These are phyloP conservation scores for Lissonota sp. DNA, from an alignment of 2,888 invertebrate genomes.

Conservation along the genomic window DNA sequence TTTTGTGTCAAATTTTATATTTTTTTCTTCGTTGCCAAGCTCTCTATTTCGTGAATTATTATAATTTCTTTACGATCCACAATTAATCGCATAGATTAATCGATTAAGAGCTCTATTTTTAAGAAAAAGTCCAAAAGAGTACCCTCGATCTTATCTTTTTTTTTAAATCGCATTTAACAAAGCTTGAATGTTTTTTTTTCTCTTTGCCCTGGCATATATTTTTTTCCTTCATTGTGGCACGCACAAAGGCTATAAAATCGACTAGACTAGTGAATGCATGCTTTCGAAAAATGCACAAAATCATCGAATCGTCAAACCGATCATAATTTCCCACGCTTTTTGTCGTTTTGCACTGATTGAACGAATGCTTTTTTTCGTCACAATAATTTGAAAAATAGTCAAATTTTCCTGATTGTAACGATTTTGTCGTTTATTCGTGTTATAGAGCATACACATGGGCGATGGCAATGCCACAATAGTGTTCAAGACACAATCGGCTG, in stretches of 20 bases:
- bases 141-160: too few species aligned
- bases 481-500: constrained; percentile 85
- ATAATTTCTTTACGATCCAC: background rate
- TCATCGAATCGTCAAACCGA: too few species aligned
- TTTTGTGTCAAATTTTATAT: constrained; percentile 17
- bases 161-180: too few species aligned
- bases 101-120: background rate
- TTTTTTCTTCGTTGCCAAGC: constrained; percentile 3
- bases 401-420: constrained; percentile 10
- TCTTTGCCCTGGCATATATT: too few species aligned
- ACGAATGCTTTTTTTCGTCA: constrained; percentile 16
- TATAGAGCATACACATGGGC: constrained; percentile 81
- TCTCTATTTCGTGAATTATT: background rate
- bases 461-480: constrained; percentile 83
- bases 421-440: constrained; percentile 69
- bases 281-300: too few species aligned
- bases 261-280: too few species aligned
- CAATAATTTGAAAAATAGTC: background rate
- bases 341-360: background rate
- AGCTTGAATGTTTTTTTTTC: too few species aligned
- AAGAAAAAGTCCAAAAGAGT: too few species aligned
- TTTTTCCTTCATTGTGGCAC: too few species aligned
- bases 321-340: background rate
- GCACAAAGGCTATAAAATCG: too few species aligned
- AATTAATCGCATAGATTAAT: background rate